phyloP scores from a whole-genome alignment of 1,140 invertebrate species.

The Caerostris darwini region DNA sequence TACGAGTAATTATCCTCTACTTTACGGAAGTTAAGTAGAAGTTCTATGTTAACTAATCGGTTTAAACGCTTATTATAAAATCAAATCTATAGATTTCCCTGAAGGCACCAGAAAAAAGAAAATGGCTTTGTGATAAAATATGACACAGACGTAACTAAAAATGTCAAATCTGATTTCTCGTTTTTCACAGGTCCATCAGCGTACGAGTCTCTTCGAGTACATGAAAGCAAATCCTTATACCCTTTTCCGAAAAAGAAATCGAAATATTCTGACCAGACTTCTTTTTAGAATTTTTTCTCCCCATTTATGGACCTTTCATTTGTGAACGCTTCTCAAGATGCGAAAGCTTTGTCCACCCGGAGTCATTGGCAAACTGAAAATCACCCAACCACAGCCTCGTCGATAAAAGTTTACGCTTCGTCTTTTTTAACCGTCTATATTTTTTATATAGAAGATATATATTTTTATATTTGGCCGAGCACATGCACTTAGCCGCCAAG shows the following conservation, averaged over 20 bases:
- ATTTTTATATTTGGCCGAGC: conserved; percentile 70
- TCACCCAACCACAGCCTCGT: conserved; percentile 41
- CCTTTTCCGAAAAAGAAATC: conserved; percentile 11
- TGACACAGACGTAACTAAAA: not conserved
- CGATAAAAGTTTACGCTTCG: conserved; percentile 72
- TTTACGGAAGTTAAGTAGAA: too few relatives aligned
- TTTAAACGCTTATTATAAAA: too few relatives aligned
- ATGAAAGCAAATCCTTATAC: not conserved
- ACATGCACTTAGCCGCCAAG: conserved; percentile 59
- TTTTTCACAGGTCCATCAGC: too few relatives aligned
- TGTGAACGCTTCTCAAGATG: conserved; percentile 47
- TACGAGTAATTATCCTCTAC: too few relatives aligned
- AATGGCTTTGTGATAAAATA: conserved; percentile 3
- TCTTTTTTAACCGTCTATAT: conserved; percentile 56
- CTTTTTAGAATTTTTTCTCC: not conserved
- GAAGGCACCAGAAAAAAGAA: not conserved
- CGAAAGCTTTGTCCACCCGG: conserved; percentile 32
- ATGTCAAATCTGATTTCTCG: too few relatives aligned
- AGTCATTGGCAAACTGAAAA: conserved; percentile 62
- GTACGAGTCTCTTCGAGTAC: not conserved
- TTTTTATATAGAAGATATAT: conserved; percentile 63
- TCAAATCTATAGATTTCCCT: too few relatives aligned
- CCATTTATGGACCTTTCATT: conserved; percentile 57
- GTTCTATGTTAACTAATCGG: too few relatives aligned
- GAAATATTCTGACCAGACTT: conserved; percentile 17